Evolutionary conservation across 2,113 vertebrate species (phyloP), one percentile per base, ranked within the genome.

Genomic region (Callipepla californica): DNA sequence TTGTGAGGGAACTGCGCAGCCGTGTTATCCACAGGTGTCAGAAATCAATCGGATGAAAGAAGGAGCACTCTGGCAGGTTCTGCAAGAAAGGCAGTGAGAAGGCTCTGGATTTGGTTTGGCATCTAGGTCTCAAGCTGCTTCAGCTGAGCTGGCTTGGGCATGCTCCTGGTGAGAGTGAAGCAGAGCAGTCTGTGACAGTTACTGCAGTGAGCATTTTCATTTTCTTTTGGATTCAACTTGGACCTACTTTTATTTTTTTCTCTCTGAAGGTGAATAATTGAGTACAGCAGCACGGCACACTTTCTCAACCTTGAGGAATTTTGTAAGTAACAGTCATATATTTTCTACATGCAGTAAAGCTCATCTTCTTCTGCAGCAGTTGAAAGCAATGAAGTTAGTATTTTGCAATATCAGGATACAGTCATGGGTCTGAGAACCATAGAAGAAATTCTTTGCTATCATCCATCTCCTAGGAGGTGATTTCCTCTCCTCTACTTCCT

Each of bases 261-360:
- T 77, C 4, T 28, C 53, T 69, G 78, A 34, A 84, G 76, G 40
- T 69, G 89, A 87, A 83, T 77, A 76, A 69, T 30, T 81, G 57
- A 78, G 38, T 66, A 50, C 84, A 89, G 55, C 63, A 66, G 75
- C 55, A 80, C 59, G 66, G 75, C 50, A 80, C 20, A 32, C 67
- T 62, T 78, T 69, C 19, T 79, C 58, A 40, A n/a, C 69, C 87
- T 70, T 74, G 47, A 89, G 22, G 68, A 79, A 67, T 87, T 91
- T 68, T 85, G 92, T 94, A 92, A 94, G 89, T 95, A 92, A 45
- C 15, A 44, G 13, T 62, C 15, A 23, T 85, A 9, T 7, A 74
- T 79, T 4, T 84, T 89, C 73, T 77, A 7, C 50, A 7, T 78
- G 3, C 73, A 47, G 15, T 70, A 84, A 67, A 47, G 6, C 7